Evolutionary conservation across 2,888 invertebrate genomes (phyloP).

Genomic region (Nematopogon swammerdamellus): DNA sequence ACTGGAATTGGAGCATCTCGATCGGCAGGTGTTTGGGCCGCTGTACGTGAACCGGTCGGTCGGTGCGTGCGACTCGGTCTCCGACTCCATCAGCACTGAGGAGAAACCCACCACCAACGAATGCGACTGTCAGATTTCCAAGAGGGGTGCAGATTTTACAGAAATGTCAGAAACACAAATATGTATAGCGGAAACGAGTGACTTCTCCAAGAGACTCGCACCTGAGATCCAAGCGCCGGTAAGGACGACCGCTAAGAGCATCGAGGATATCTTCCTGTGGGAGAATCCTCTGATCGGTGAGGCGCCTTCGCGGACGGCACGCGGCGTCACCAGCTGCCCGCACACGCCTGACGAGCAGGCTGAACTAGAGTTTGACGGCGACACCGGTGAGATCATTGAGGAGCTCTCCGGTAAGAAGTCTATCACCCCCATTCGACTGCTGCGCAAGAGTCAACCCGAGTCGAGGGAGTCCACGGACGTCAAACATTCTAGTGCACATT

Average conservation of each 20-base stretch:
- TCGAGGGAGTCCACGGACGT: slow-evolving; percentile 24
- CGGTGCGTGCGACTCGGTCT: slow-evolving; percentile 38
- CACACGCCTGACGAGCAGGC: slow-evolving; percentile 72
- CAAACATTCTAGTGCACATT: slow-evolving; percentile 27
- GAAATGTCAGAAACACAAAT: slow-evolving; percentile 12
- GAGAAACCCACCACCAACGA: slow-evolving; percentile 28
- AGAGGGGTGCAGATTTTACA: slow-evolving; percentile 12
- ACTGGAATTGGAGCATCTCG: slow-evolving; percentile 78
- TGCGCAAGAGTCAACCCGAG: slow-evolving; percentile 45
- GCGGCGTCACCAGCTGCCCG: slow-evolving; percentile 43
- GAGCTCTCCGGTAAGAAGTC: slow-evolving; percentile 65
- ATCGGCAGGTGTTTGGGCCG: slow-evolving; percentile 76
- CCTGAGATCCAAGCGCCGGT: slow-evolving; percentile 24
- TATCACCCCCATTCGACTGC: slow-evolving; percentile 64
- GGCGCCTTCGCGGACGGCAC: slow-evolving; percentile 38
- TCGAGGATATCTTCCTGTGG: slow-evolving; percentile 74
- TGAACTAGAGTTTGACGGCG: slow-evolving; percentile 65
- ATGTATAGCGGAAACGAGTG: slow-evolving; percentile 16
- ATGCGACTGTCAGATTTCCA: slow-evolving; percentile 14
- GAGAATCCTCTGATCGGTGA: slow-evolving; percentile 71
- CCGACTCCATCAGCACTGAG: slow-evolving; percentile 41
- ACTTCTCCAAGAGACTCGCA: slow-evolving; percentile 31
- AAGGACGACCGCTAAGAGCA: slow-evolving; percentile 45
- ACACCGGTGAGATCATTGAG: slow-evolving; percentile 58
- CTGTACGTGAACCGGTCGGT: slow-evolving; percentile 37